Evolutionary conservation across 1,140 invertebrate species (phyloP).

Genomic region (Drosophila ironensis): DNA sequence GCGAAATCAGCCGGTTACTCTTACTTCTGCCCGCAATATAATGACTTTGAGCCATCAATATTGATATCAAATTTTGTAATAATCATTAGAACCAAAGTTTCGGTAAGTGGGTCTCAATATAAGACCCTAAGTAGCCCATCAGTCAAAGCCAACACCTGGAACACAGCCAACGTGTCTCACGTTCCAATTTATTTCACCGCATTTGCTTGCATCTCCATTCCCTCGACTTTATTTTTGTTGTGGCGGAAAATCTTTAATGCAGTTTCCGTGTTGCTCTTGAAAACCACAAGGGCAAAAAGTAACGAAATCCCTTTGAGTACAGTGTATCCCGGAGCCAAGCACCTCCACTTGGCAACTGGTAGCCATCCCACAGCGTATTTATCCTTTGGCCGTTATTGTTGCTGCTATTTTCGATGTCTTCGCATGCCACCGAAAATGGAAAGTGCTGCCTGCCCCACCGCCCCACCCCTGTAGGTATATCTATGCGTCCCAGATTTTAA

Average conservation of each 20-base stretch:
- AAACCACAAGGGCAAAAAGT: conserved; percentile 14
- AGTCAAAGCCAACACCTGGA: not conserved
- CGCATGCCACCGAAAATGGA: conserved; percentile 8
- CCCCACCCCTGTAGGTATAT: conserved; percentile 15
- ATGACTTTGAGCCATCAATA: no score
- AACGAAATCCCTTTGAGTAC: conserved; percentile 19
- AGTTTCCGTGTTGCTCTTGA: conserved; percentile 35
- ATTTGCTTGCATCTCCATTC: not conserved
- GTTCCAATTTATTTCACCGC: not conserved
- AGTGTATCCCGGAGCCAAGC: conserved; percentile 18
- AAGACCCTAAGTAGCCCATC: not conserved
- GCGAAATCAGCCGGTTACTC: no score
- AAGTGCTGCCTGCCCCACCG: not conserved
- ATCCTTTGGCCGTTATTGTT: conserved; percentile 4
- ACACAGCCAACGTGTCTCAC: not conserved
- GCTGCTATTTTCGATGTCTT: conserved; percentile 20
- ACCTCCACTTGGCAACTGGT: not conserved
- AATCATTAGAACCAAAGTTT: not conserved
- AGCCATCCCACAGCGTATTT: conserved; percentile 18
- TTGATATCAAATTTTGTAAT: not conserved
- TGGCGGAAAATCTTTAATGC: conserved; percentile 24
- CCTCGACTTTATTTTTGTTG: not conserved
- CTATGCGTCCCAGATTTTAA: conserved; percentile 53
- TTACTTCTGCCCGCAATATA: no score
- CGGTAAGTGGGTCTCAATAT: not conserved